Evolutionary conservation across 2,113 vertebrate species (phyloP).

Genomic region (Psammodynastes pulverulentus): DNA sequence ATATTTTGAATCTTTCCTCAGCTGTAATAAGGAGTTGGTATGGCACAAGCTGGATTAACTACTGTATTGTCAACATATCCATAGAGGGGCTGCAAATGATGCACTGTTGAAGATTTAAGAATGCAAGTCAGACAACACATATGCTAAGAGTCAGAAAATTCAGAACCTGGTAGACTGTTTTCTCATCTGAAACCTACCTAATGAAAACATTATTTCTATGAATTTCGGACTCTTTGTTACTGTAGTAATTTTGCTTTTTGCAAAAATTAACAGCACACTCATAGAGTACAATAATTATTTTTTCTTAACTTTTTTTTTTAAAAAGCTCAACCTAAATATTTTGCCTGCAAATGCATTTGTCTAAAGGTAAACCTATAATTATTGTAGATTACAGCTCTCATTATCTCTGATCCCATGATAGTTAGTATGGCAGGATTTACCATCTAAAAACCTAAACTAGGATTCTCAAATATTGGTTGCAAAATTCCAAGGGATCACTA

Average conservation of each 20-base stretch:
- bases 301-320: background rate
- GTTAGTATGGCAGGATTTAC: background rate
- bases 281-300: background rate
- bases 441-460: background rate
- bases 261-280: background rate
- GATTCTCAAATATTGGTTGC: background rate
- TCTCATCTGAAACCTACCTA: background rate
- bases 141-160: background rate
- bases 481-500: background rate
- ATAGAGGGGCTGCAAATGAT: background rate
- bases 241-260: background rate
- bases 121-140: background rate
- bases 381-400: background rate
- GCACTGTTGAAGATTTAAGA: background rate
- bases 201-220: background rate
- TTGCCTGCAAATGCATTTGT: background rate
- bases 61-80: background rate
- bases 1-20: background rate
- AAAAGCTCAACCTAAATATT: background rate
- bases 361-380: background rate
- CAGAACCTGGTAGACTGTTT: background rate
- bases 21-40: background rate
- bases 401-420: background rate
- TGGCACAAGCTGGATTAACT: background rate
- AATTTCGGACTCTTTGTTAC: background rate